A percentile compares a stretch with the other conserved stretches of the same genome.
Conservation (phyloP, 2,888 invertebrate species). For the Morpho deidamia region DNA sequence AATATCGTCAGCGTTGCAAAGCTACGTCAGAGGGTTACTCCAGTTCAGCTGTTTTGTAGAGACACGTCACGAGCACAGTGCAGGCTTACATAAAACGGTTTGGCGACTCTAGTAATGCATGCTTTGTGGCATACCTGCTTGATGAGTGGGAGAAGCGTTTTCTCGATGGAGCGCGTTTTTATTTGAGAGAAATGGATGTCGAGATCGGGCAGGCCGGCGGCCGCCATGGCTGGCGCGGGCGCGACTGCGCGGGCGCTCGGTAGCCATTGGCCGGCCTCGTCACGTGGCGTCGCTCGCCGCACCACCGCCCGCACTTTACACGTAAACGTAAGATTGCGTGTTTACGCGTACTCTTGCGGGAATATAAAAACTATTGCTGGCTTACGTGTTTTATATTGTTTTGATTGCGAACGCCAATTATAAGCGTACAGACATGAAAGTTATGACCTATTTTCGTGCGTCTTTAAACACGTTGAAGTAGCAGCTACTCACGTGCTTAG, state of each 20-base stretch:
- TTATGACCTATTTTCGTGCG: neutral
- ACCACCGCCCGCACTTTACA: conserved; percentile 28
- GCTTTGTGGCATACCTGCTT: conserved; percentile 87
- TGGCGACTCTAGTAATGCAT: conserved; percentile 30
- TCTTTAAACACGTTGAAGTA: neutral
- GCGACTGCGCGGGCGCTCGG: conserved; percentile 64
- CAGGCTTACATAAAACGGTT: conserved; percentile 17
- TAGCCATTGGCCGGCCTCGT: conserved; percentile 42
- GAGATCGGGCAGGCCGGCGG: conserved; percentile 78
- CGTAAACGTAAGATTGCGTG: conserved; percentile 39
- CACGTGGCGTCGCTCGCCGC: conserved; percentile 33
- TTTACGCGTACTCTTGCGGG: conserved; percentile 48
- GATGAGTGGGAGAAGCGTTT: conserved; percentile 94
- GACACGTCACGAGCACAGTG: conserved; percentile 22
- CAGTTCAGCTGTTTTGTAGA: conserved; percentile 22
- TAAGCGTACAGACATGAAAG: conserved; percentile 25
- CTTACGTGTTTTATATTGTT: conserved; percentile 57
- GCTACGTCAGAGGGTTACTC: conserved; percentile 52
- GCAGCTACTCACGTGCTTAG: neutral
- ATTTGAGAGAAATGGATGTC: conserved; percentile 85
- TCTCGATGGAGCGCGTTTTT: conserved; percentile 95
- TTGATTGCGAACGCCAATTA: conserved; percentile 50
- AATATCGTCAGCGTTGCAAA: conserved; percentile 45
- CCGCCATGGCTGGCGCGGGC: conserved; percentile 79
- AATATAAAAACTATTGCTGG: conserved; percentile 50